phyloP scores from a whole-genome alignment of 2,888 invertebrate species.

The Parapristionchus giblindavisi region DNA sequence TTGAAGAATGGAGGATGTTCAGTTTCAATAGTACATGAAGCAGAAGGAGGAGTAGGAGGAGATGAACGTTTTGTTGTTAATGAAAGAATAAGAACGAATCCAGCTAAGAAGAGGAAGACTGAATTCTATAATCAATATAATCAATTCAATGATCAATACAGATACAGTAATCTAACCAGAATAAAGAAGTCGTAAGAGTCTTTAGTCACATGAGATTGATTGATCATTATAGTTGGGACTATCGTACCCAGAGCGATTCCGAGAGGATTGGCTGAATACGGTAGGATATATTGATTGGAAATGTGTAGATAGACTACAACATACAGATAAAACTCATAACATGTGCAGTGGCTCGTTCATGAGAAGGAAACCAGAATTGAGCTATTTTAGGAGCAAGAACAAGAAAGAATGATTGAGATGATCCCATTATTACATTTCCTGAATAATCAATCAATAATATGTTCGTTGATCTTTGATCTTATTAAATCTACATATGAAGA shows the following conservation, averaged over 20 bases:
- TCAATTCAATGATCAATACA: neutral
- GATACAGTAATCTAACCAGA: conserved; percentile 30
- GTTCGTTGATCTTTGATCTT: too few relatives aligned
- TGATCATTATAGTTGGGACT: conserved; percentile 55
- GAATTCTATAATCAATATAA: neutral
- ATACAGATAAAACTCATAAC: conserved; percentile 62
- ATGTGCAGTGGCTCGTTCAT: conserved; percentile 65
- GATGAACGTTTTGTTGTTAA: conserved; percentile 43
- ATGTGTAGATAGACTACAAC: neutral
- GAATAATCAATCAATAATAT: too few relatives aligned
- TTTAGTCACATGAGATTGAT: conserved; percentile 9
- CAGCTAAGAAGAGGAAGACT: conserved; percentile 39
- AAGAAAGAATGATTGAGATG: conserved; percentile 65
- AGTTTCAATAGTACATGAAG: conserved; percentile 43
- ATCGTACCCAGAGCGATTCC: conserved; percentile 65
- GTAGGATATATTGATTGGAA: neutral
- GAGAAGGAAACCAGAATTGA: conserved; percentile 65
- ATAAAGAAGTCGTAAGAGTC: conserved; percentile 38
- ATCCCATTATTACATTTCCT: conserved; percentile 61
- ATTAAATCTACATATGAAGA: too few relatives aligned
- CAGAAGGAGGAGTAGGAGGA: conserved; percentile 64
- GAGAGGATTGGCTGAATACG: conserved; percentile 61
- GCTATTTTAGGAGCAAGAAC: conserved; percentile 63
- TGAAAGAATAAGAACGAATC: conserved; percentile 45
- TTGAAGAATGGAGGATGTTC: conserved; percentile 14